Base-by-base conservation (phyloP, 2,797 vertebrate species). In the Rhinophrynus dorsalis region DNA sequence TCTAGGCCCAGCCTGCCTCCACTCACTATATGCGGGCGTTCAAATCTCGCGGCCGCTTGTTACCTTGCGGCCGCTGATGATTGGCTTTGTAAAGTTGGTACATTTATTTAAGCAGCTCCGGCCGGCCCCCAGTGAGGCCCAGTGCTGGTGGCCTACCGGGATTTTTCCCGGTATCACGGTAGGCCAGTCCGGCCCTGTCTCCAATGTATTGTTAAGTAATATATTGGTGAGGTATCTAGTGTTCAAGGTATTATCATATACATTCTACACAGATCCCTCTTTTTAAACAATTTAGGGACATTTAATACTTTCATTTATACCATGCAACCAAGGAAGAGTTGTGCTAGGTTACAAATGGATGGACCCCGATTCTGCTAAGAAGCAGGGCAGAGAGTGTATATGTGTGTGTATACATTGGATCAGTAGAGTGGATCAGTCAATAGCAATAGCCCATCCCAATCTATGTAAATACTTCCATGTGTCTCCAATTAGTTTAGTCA, bases 401-500 rank as follows among this genome's bases (percentile, higher is more conserved):
- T 79, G 75, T 61, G 78, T 74, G 74, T 58, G 42, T 62, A 60
- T 13, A 79, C 17, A 32, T 47, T 74, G 62, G 65, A 77, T 72
- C 26, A 69, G 60, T 80, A 67, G 65, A 74, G 42, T 71, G 73
- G 74, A 80, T 73, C 74, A 67, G 68, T 77, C 56, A 44, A n/a
- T 38, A 74, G 78, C 79, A 44, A 48, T 51, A 77, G 75, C 35
- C 64, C 37, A 26, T 61, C 26, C 59, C 65, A 47, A 35, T 78
- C 52, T 74, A 71, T 68, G 73, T 75, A 85, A 85, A 76, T 80
- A 81, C 60, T 80, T 54, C 77, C 79, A 80, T 80, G 50, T 83
- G 82, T 80, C 79, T 81, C 72, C 58, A 82, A 82, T 82, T 83
- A 82, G 75, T 63, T 79, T 81, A 78, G 74, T 74, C 66, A 77